Evolutionary conservation across 1,140 invertebrate species (phyloP), one percentile per base, ranked within the genome.

Genomic region (Acromyrmex echinatior): DNA sequence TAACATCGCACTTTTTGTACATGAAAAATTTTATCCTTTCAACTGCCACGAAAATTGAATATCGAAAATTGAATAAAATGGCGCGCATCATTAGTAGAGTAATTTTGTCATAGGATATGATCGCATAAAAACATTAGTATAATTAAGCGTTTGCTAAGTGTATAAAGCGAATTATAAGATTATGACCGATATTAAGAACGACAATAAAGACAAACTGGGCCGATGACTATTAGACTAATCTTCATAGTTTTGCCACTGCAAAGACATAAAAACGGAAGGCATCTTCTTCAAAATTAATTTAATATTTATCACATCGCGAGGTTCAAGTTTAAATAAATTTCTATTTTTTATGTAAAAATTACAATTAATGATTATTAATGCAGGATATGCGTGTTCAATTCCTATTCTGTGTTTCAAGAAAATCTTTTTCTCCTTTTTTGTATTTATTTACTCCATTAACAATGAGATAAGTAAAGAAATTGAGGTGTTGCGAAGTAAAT

Each of bases 111-210:
- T n/a, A 3, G 53, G 7, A 1, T 18, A 49, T 4, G 7, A n/a
- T 49, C 18, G 28, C 18, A 18, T 82, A 51, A 76, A 82, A 76
- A 39, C 45, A 84, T 84, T 84, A 84, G 45, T 16, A 49, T 70
- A 84, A 84, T 84, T 74, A 84, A 74, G 49, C 21, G 56, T 49
- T 63, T 12, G 28, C 39, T 9, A 63, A 74, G 25, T 62, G 6
- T 49, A 35, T 7, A 74, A 73, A 84, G 6, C 21, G 28, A 62
- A 62, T 18, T 76, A 62, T 28, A 62, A 31, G 56, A 74, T 74
- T 74, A 84, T 14, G 45, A 21, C 2, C 25, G 70, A 62, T 45
- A 31, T 84, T 74, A 84, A 84, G n/a, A 74, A 39, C 18, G 12
- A 12, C 1, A 10, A 56, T 84, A 84, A 74, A 76, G 28, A 5